phyloP scores from a whole-genome alignment of 2,888 invertebrate species.

The Serripes groenlandicus region DNA sequence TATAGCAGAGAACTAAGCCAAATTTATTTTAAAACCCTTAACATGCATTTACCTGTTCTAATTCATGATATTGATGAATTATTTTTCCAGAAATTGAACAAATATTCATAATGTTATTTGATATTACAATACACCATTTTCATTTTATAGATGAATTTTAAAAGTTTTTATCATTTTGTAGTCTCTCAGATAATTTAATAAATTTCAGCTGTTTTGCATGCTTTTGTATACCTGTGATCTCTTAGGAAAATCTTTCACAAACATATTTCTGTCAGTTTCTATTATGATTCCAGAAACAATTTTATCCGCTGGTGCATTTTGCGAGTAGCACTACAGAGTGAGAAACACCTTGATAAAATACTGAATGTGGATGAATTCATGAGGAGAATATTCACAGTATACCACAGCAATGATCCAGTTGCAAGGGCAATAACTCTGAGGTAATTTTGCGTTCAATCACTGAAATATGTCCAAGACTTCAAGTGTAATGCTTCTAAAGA shows the following conservation, averaged over 20 bases:
- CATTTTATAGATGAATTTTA: not conserved
- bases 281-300: slow-evolving; percentile 90
- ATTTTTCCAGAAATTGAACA: not conserved
- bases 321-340: slow-evolving; percentile 97
- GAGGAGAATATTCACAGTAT: slow-evolving; percentile 95
- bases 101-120: not conserved
- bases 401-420: slow-evolving; percentile 98
- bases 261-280: too few species aligned
- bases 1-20: too few species aligned
- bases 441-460: too few species aligned
- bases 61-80: too few species aligned
- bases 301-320: slow-evolving; percentile 96
- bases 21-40: too few species aligned
- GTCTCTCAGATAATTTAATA: too few species aligned
- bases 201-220: too few species aligned
- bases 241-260: too few species aligned
- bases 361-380: slow-evolving; percentile 98
- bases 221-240: too few species aligned
- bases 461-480: too few species aligned
- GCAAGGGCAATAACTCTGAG: slow-evolving; percentile 95
- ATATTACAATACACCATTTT: not conserved
- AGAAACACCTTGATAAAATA: slow-evolving; percentile 97
- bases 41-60: too few species aligned
- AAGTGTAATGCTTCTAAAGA: too few species aligned
- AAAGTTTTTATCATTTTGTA: not conserved